A percentile compares a stretch with the other conserved stretches of the same genome.
These are phyloP conservation scores for Epizoanthus stellaris DNA, from an alignment of 92 coral and sea anemone species.

Conservation along the genomic window DNA sequence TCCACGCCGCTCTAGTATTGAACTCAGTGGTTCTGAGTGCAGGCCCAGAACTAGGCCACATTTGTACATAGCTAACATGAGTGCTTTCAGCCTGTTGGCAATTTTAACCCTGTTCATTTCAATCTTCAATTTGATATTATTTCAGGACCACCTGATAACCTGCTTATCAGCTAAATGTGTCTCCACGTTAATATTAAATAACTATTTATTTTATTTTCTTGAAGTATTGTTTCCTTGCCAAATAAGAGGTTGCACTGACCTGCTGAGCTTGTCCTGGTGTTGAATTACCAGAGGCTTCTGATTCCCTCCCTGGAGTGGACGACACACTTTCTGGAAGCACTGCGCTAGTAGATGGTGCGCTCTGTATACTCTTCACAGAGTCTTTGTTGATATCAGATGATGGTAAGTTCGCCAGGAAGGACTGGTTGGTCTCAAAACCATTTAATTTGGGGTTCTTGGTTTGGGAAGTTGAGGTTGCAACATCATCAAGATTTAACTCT, in stretches of 20 bases:
- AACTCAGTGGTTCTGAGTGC: too few relatives aligned
- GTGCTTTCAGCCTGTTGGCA: too few relatives aligned
- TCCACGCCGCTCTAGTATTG: too few relatives aligned
- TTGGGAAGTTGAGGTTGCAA: conserved; percentile 77
- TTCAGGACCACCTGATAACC: too few relatives aligned
- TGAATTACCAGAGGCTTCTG: neutral
- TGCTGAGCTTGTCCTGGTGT: conserved; percentile 37
- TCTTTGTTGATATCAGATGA: conserved; percentile 13
- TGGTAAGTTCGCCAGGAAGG: conserved; percentile 53
- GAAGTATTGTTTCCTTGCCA: neutral
- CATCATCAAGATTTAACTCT: conserved; percentile 83
- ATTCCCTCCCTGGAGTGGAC: conserved; percentile 12
- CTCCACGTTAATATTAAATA: neutral
- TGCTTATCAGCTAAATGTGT: neutral
- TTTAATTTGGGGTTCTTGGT: conserved; percentile 66
- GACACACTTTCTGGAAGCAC: conserved; percentile 12
- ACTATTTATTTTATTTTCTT: neutral
- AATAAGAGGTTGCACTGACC: conserved; percentile 5
- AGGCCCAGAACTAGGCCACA: too few relatives aligned
- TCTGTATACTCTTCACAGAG: conserved; percentile 12
- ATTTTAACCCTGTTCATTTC: too few relatives aligned
- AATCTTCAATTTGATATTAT: too few relatives aligned
- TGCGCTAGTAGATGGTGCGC: conserved; percentile 17
- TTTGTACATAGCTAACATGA: too few relatives aligned
- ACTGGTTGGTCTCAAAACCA: conserved; percentile 62